A percentile compares a stretch with the other conserved stretches of the same genome.
These are phyloP conservation scores for Diorhabda elongata DNA, from an alignment of 1,140 invertebrate species.

Conservation along the genomic window DNA sequence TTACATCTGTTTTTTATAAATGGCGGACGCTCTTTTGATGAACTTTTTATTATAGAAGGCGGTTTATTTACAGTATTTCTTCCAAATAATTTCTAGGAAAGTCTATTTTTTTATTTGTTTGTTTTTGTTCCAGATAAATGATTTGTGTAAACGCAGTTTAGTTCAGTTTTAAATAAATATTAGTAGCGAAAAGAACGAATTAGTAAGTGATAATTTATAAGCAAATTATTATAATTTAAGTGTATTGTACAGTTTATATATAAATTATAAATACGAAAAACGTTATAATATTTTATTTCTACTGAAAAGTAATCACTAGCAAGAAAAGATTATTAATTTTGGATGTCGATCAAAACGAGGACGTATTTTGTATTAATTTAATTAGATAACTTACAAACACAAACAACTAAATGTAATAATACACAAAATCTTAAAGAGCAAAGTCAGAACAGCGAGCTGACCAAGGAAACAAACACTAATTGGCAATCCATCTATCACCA, in stretches of 20 bases:
- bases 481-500: neutral
- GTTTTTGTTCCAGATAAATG: too few species aligned
- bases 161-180: too few species aligned
- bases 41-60: neutral
- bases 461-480: neutral
- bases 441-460: neutral
- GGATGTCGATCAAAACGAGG: neutral
- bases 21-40: too few species aligned
- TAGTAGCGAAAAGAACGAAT: too few species aligned
- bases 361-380: slow-evolving; percentile 1
- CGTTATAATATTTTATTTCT: neutral
- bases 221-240: too few species aligned
- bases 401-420: neutral
- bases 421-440: neutral
- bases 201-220: too few species aligned
- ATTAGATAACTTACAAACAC: neutral
- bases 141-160: too few species aligned
- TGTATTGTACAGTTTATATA: too few species aligned
- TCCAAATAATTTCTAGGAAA: neutral
- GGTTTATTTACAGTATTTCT: neutral
- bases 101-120: too few species aligned
- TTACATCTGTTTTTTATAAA: too few species aligned
- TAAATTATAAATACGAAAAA: too few species aligned
- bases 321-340: neutral
- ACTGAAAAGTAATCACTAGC: neutral